A percentile compares a stretch with the other conserved stretches of the same genome.
phyloP scores from a whole-genome alignment of 1,140 invertebrate genomes.

The Brachionus manjavacas region DNA sequence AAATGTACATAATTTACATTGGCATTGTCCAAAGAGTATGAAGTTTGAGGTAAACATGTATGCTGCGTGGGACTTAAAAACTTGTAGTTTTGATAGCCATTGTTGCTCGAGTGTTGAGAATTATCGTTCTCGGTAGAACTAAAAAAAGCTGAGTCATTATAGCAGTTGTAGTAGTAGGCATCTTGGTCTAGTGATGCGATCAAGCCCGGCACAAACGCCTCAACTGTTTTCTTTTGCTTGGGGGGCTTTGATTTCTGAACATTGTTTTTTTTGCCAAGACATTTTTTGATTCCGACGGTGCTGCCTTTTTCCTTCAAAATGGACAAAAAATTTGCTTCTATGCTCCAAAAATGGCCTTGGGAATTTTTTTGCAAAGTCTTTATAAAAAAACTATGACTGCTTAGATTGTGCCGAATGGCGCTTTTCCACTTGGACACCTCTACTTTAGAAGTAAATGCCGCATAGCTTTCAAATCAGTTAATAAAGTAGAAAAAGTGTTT shows the following conservation, averaged over 20 bases:
- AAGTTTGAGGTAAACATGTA: background rate
- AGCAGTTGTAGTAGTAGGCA: background rate
- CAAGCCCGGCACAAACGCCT: background rate
- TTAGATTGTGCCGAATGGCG: conserved; percentile 35
- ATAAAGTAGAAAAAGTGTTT: background rate
- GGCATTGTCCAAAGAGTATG: background rate
- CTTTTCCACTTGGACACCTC: conserved; percentile 33
- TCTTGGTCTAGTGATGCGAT: background rate
- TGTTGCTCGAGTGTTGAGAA: background rate
- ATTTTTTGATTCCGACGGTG: background rate
- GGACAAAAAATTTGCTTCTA: conserved; percentile 7
- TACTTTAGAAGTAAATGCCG: background rate
- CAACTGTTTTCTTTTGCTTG: background rate
- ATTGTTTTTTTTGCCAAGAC: background rate
- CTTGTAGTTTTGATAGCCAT: background rate
- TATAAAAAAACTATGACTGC: conserved; percentile 32
- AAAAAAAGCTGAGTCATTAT: conserved; percentile 36
- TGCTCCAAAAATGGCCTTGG: conserved; percentile 38
- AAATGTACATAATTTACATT: conserved; percentile 31
- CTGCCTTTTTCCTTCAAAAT: conserved; percentile 27
- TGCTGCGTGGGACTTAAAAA: background rate
- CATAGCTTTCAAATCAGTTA: background rate
- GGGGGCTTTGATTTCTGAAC: background rate
- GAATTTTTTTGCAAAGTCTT: conserved; percentile 15
- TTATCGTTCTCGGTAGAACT: conserved; percentile 9